Conservation (phyloP, 2,888 invertebrate species). For the Eustalomyia histrio region DNA sequence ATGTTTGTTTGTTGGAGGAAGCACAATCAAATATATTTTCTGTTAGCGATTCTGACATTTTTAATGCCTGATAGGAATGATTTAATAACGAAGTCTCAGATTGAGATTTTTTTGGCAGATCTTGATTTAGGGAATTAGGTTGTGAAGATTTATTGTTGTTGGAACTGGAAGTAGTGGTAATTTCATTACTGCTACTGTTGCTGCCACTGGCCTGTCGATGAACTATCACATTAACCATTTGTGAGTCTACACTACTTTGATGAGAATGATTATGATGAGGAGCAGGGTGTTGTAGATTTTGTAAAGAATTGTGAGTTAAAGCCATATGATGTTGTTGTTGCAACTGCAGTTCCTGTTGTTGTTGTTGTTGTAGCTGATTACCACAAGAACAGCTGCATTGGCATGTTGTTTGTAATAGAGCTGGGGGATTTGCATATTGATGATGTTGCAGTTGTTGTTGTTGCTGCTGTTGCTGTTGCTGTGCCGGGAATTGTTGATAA, state of each 20-base stretch:
- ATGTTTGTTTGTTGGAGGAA: constrained; percentile 65
- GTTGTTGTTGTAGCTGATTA: constrained; percentile 45
- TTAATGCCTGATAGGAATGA: constrained; percentile 75
- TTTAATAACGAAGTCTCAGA: constrained; percentile 75
- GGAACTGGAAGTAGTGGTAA: constrained; percentile 34
- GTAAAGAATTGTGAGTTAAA: constrained; percentile 44
- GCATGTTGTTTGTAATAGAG: constrained; percentile 43
- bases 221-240: constrained; percentile 75
- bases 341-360: constrained; percentile 44
- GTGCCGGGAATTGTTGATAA: constrained; percentile 70
- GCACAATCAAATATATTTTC: constrained; percentile 58
- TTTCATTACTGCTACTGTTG: constrained; percentile 49
- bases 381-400: constrained; percentile 64
- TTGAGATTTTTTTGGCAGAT: constrained; percentile 63
- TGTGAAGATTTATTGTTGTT: constrained; percentile 13
- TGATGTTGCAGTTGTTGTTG: constrained; percentile 67
- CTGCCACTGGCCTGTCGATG: constrained; percentile 72
- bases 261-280: constrained; percentile 60
- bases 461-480: constrained; percentile 60
- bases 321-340: constrained; percentile 58
- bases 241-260: constrained; percentile 70
- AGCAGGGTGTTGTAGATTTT: constrained; percentile 30
- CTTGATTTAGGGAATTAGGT: constrained; percentile 3
- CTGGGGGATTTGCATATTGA: constrained; percentile 67
- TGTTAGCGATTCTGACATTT: constrained; percentile 62